Base-by-base conservation (phyloP, 1,140 invertebrate genomes). In the Drosophila miranda region DNA sequence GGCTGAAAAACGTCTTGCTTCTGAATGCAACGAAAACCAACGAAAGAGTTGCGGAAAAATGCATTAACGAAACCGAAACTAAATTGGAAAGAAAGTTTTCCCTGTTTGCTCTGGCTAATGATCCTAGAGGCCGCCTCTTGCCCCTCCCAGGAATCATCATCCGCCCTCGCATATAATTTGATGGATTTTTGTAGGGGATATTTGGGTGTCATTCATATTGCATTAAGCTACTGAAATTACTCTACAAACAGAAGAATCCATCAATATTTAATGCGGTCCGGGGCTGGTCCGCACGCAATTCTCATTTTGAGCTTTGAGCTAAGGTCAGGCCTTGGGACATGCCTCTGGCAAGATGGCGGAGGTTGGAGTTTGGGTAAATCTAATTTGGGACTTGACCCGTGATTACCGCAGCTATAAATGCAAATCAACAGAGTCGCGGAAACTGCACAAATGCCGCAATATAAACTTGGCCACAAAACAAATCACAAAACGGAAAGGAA, bases 371-470 rank as follows among this genome's bases (percentile, higher is more conserved):
- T 51, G 54, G 62, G 42, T 30, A 77, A 78, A 67, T 70, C 53
- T 83, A 82, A 83, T 83, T 83, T 86, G 69, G 51, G 50, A 64
- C 53, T 75, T 72, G 62, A 75, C 69, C 61, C 41, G 70, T 70
- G 67, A 70, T 70, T 70, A 63, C 69, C 41, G 34, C 63, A 13
- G 58, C 57, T 50, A 55, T 60, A 60, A 81, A 68, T 81, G 78
- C 78, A 81, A 81, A 81, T 76, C 74, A 67, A 49, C 48, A 55
- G 56, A 67, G 49, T 44, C 44, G 60, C 44, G 46, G 64, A 74
- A 69, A 74, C 72, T 69, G 75, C 64, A 79, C 61, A 63, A 55
- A 50, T 53, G 67, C 34, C 64, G 64, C 64, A 82, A 67, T 78
- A 70, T 63, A 80, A 79, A 64, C 61, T 66, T 60, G 56, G 52